Base-by-base conservation (phyloP, 2,797 vertebrate genomes). In the Coccyzus lansbergi region DNA sequence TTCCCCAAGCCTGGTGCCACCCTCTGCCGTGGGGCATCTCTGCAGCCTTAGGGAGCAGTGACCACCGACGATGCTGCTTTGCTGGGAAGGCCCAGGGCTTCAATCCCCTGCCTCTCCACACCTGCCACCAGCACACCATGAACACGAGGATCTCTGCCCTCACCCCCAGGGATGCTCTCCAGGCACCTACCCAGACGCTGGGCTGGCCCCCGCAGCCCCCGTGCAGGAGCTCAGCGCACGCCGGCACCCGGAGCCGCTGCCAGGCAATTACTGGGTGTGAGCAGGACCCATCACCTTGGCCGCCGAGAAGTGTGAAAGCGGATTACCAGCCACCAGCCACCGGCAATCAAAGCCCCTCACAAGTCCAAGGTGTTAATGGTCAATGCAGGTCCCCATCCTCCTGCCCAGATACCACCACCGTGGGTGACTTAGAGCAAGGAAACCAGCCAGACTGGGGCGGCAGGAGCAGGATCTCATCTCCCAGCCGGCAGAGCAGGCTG, bases 181-280 rank as follows among this genome's bases (percentile, higher is more conserved):
- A 0, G 25, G 33, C n/a, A 9, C 55, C 25, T 38, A 28, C 58
- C 25, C 53, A 28, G 22, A 10, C 5, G n/a, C 44, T 51, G 80
- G 62, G 78, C 60, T 60, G 59, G 31, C 42, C 60, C 65, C 60
- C 17, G 55, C 25, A 28, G 21, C 17, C 46, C 70, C 65, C 33
- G 33, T 2, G 0, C 7, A 52, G 42, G 51, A 21, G 28, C 9
- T 10, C 8, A 0, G 48, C 67, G 56, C 40, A 19, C 0, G 0
- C 7, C 44, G 49, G 36, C 8, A 4, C 34, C 36, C 58, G 0
- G 0, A 29, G 53, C n/a, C 0, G 0, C 67, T 77, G 64, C 16
- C 51, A 8, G 55, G 58, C n/a, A 79, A 55, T 78, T 55, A 65
- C 51, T 58, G 82, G 79, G 55, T 33, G 87, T 8, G 22, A 88